Conservation (phyloP, 2,888 invertebrate species). For the Volucella inanis region DNA sequence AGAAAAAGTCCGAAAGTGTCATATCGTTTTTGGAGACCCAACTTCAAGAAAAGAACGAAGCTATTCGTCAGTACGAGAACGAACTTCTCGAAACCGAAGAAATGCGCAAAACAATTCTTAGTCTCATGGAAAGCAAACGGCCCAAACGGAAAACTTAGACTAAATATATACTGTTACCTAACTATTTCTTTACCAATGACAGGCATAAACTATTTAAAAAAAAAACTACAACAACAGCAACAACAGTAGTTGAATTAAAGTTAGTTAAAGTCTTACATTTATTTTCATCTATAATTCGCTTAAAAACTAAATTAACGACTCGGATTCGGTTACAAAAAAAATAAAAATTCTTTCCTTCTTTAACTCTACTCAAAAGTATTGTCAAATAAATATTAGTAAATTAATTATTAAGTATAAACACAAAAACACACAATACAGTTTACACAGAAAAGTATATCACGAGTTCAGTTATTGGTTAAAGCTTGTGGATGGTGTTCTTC, state of each 20-base stretch:
- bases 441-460: constrained; percentile 66
- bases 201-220: neutral
- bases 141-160: constrained; percentile 79
- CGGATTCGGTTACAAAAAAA: constrained; percentile 37
- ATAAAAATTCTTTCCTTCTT: constrained; percentile 2
- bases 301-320: constrained; percentile 60
- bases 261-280: constrained; percentile 64
- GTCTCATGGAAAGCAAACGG: constrained; percentile 82
- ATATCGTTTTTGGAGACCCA: constrained; percentile 81
- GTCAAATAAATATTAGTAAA: constrained; percentile 72
- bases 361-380: constrained; percentile 46
- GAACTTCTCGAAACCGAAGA: constrained; percentile 82
- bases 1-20: constrained; percentile 81
- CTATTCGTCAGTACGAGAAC: constrained; percentile 80
- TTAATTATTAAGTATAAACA: constrained; percentile 54
- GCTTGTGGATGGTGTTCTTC: constrained; percentile 57
- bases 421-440: constrained; percentile 60
- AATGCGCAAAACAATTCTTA: constrained; percentile 82
- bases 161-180: neutral
- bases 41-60: constrained; percentile 81
- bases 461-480: constrained; percentile 66
- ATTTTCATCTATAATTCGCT: constrained; percentile 40
- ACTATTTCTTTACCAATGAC: constrained; percentile 14
- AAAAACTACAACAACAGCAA: constrained; percentile 11
- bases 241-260: constrained; percentile 12